These are phyloP conservation scores for Pristionchus maxplancki DNA, from an alignment of 2,888 invertebrate species.

Conservation along the genomic window DNA sequence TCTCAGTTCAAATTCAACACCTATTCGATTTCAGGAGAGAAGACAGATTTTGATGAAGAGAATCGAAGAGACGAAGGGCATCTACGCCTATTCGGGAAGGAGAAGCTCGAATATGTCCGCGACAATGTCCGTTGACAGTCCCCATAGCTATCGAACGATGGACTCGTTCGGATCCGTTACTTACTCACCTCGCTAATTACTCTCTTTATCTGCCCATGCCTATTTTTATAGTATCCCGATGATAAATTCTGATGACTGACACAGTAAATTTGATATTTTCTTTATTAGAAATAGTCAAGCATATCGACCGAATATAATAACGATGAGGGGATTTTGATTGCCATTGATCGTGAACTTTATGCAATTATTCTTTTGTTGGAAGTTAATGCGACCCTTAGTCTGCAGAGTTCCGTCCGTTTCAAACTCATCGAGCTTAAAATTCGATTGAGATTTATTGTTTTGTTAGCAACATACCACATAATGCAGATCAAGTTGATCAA, in stretches of 20 bases:
- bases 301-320: too few relatives aligned
- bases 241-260: background rate
- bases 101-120: too few relatives aligned
- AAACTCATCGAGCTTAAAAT: too few relatives aligned
- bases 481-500: background rate
- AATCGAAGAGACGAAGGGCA: background rate
- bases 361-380: too few relatives aligned
- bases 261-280: too few relatives aligned
- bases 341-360: too few relatives aligned
- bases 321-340: too few relatives aligned
- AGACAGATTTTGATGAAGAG: background rate
- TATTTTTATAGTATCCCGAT: background rate
- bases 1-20: too few relatives aligned
- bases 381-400: too few relatives aligned
- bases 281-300: too few relatives aligned
- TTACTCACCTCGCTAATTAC: background rate
- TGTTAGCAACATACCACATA: background rate
- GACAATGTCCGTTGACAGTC: background rate
- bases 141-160: background rate
- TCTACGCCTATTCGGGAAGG: background rate
- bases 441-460: too few relatives aligned
- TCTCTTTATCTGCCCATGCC: background rate
- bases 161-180: background rate
- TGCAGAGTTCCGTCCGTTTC: too few relatives aligned
- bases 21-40: background rate